Evolutionary conservation across 2,888 invertebrate species (phyloP).

Genomic region (Sussaba pulchella): DNA sequence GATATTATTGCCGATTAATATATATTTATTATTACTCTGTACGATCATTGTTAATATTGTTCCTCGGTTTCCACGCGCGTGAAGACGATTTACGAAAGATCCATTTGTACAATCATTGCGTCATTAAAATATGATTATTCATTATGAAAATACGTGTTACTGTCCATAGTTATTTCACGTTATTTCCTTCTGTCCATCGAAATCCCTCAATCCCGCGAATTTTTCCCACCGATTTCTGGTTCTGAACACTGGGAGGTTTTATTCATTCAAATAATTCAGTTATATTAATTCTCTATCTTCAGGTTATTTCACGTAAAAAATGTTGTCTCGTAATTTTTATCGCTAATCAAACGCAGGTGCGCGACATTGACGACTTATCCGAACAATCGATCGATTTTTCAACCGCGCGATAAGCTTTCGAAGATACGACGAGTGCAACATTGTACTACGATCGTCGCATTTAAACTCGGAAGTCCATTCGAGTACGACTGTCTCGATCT

Average conservation of each 20-base stretch:
- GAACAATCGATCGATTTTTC: conserved; percentile 4
- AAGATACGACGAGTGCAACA: conserved; percentile 36
- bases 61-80: conserved; percentile 80
- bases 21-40: conserved; percentile 80
- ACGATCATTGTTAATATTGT: conserved; percentile 75
- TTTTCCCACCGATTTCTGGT: too few species aligned
- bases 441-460: conserved; percentile 22
- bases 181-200: background rate
- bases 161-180: background rate
- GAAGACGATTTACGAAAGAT: conserved; percentile 82
- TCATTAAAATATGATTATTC: conserved; percentile 84
- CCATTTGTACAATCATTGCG: conserved; percentile 84
- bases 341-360: background rate
- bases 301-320: too few species aligned
- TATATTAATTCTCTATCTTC: too few species aligned
- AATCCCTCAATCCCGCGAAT: too few species aligned
- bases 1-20: conserved; percentile 81
- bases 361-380: background rate
- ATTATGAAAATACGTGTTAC: conserved; percentile 74
- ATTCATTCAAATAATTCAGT: too few species aligned
- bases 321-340: background rate
- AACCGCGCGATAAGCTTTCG: conserved; percentile 47
- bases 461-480: conserved; percentile 30
- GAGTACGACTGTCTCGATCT: conserved; percentile 6
- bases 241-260: too few species aligned